Conservation (phyloP, 2,797 vertebrate genomes). For the Acropternis orthonyx region DNA sequence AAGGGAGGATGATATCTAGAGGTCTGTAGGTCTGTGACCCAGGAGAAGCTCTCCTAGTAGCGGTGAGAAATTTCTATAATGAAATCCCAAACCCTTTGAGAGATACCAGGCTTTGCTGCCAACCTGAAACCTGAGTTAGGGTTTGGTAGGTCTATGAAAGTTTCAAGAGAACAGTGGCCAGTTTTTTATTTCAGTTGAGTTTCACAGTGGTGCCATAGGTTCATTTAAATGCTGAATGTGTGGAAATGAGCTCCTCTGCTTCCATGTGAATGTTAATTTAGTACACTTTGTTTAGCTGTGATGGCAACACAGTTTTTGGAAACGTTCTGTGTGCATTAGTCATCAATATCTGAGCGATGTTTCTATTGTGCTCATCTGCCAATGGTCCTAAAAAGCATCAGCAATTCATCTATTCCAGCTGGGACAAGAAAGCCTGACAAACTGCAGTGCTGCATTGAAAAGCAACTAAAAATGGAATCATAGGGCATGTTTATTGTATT, state of each 20-base stretch:
- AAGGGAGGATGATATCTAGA: neutral
- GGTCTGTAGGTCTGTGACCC: neutral
- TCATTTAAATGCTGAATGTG: slow-evolving; percentile 52
- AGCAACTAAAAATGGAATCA: slow-evolving; percentile 60
- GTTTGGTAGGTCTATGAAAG: slow-evolving; percentile 39
- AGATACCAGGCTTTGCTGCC: slow-evolving; percentile 26
- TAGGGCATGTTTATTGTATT: slow-evolving; percentile 59
- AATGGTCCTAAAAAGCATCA: slow-evolving; percentile 69
- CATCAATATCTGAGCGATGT: slow-evolving; percentile 63
- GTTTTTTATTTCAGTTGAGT: slow-evolving; percentile 53
- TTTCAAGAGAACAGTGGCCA: slow-evolving; percentile 36
- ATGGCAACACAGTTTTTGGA: slow-evolving; percentile 63
- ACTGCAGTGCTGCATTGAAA: slow-evolving; percentile 53
- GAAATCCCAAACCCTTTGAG: slow-evolving; percentile 42
- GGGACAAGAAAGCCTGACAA: slow-evolving; percentile 63
- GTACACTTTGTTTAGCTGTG: slow-evolving; percentile 60
- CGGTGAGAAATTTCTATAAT: neutral
- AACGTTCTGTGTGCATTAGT: slow-evolving; percentile 49
- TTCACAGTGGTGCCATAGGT: neutral
- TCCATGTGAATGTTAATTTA: slow-evolving; percentile 59
- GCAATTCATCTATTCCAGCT: slow-evolving; percentile 69
- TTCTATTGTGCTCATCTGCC: slow-evolving; percentile 66
- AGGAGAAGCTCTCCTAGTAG: neutral
- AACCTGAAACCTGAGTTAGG: slow-evolving; percentile 45
- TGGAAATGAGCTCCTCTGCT: slow-evolving; percentile 32